A percentile compares a stretch with the other conserved stretches of the same genome.
phyloP scores from a whole-genome alignment of 2,888 invertebrate species.

The Synanthedon tipuliformis region DNA sequence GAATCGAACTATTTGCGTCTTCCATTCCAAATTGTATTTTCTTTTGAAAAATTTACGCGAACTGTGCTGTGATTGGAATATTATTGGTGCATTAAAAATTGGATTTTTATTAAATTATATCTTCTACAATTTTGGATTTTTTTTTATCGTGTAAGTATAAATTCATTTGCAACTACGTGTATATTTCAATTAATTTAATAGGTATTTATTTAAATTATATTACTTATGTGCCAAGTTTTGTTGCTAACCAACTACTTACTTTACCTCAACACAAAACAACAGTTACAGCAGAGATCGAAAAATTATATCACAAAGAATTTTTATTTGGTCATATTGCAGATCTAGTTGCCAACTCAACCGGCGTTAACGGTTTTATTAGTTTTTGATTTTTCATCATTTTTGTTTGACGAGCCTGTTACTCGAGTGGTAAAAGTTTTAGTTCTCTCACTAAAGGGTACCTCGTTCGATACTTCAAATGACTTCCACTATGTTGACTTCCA shows the following conservation, averaged over 20 bases:
- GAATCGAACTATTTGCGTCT: neutral
- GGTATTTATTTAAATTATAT: too few relatives aligned
- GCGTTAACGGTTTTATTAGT: neutral
- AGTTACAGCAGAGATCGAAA: neutral
- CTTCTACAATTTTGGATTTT: conserved; percentile 32
- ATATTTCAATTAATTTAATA: too few relatives aligned
- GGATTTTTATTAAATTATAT: conserved; percentile 28
- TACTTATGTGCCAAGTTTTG: neutral
- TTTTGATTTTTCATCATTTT: too few relatives aligned
- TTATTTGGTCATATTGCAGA: neutral
- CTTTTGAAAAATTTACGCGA: conserved; percentile 22
- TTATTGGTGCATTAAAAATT: conserved; percentile 29
- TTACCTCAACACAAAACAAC: neutral
- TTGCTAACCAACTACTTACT: neutral
- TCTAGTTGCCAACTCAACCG: neutral
- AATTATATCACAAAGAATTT: neutral
- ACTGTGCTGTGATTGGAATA: conserved; percentile 45
- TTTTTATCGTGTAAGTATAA: conserved; percentile 54
- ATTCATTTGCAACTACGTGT: too few relatives aligned
- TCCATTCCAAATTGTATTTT: neutral
- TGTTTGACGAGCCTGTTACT: too few relatives aligned
- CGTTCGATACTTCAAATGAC: too few relatives aligned
- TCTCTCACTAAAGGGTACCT: too few relatives aligned
- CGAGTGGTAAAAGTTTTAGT: too few relatives aligned
- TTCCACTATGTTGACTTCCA: too few relatives aligned